Evolutionary conservation across 2,888 invertebrate genomes (phyloP), one percentile per base, ranked within the genome.

Genomic region (Oxystoma pomonae): DNA sequence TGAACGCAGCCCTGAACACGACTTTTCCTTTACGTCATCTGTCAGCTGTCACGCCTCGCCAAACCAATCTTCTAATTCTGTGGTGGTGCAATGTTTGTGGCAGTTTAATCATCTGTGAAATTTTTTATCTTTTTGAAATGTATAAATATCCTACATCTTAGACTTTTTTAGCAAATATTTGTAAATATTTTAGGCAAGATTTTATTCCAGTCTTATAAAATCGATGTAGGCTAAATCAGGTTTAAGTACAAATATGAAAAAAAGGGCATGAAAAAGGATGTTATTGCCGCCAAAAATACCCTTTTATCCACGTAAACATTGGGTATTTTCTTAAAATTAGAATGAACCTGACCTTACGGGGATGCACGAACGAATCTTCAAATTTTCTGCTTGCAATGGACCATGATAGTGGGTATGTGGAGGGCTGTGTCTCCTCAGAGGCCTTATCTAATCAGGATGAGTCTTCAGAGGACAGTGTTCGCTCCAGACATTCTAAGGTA

Each of bases 401-500:
- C 67, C 74, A 76, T 65, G 80, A 80, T 68, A 79, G 79, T 70
- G 80, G 80, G 1, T 80, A 79, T 58, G 63, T 62, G 20, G 67
- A 67, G 35, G 64, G 58, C 19, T 58, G 35, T 35, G 35, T 35
- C 12, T 7, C 5, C 12, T 35, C 35, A 3, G 35, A 35, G 12
- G 35, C 35, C 3, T 35, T 35, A 3, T 77, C 78, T 16, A 77
- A 76, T 64, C 72, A 73, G 3, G 74, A 75, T 64, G 70, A 69
- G 17, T 68, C 66, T 20, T 20, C 52, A 5, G 72, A 73, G 65
- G 69, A 60, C 59, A 16, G 57, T 16, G 60, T 18, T 22, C 62
- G 60, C 52, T 60, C 61, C 35, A 49, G 35, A 35, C 35, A 7
- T 35, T 12, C 35, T 35, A 35, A 35, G 35, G 35, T 35, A 35